phyloP scores from a whole-genome alignment of 2,797 vertebrate species.

The Onychomys torridus region DNA sequence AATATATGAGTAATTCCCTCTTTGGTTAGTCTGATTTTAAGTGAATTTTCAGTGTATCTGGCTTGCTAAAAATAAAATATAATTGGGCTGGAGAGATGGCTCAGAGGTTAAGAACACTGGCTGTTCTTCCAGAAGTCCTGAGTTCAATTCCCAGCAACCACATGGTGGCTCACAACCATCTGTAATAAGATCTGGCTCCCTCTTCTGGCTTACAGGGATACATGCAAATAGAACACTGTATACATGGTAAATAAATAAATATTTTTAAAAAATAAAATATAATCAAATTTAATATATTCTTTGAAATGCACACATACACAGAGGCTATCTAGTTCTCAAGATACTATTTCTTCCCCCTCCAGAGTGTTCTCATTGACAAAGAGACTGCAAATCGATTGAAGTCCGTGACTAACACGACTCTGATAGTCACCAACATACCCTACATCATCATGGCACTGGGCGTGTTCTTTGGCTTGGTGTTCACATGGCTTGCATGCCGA shows the following conservation, averaged over 20 bases:
- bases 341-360: conserved; percentile 40
- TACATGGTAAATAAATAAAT: too few species aligned
- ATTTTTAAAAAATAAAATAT: background rate
- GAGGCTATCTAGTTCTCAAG: background rate
- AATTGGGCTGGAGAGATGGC: too few species aligned
- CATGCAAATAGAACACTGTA: too few species aligned
- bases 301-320: background rate
- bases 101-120: too few species aligned
- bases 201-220: too few species aligned
- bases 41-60: conserved; percentile 33
- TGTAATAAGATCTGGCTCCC: too few species aligned
- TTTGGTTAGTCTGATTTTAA: conserved; percentile 43
- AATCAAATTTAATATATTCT: conserved; percentile 17
- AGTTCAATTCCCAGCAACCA: too few species aligned
- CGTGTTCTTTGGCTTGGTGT: conserved; percentile 91
- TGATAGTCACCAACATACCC: conserved; percentile 92
- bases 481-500: conserved; percentile 91
- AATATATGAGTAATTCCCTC: background rate
- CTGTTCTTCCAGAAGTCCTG: too few species aligned
- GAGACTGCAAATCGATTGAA: conserved; percentile 89
- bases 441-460: conserved; percentile 94
- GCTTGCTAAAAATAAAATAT: background rate
- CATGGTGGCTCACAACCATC: too few species aligned
- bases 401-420: conserved; percentile 82
- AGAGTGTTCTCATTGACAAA: conserved; percentile 96